Evolutionary conservation across 2,888 invertebrate genomes (phyloP), one percentile per base, ranked within the genome.

Genomic region (Encarsia formosa): DNA sequence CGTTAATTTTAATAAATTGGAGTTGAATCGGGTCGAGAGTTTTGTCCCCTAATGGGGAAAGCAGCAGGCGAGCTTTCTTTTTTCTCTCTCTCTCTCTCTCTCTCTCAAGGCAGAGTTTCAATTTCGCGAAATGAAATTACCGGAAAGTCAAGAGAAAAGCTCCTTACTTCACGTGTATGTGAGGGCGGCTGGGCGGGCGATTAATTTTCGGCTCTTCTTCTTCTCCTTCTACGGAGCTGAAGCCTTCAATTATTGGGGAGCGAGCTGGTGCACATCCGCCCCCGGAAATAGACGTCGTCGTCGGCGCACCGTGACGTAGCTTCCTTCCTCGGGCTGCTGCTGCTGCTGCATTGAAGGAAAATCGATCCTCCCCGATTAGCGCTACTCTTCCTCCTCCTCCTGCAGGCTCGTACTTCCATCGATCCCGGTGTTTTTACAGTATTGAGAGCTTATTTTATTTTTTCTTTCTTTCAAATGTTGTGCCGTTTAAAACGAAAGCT

Each of bases 241-340:
- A 56, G 57, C 48, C 45, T 55, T 53, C 59, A 59, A 61, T 61
- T 61, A 61, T 59, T 55, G 52, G 42, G 43, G 56, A 39, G 45
- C 49, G 45, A 43, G 50, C 29, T 43, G 31, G 43, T 54, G 56
- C 42, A 47, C 53, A 43, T 52, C 41, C 55, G 56, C 56, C 53
- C 49, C 56, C 56, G 61, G 61, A 59, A 61, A 59, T 51, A 52
- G 54, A 38, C 48, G n/a, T n/a, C n/a, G n/a, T n/a, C n/a, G n/a
- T n/a, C 58, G 50, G 57, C 49, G 53, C 38, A 51, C 48, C 59
- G 50, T 56, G 54, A 57, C 60, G 60, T 59, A 52, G 49, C 51
- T 60, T 56, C 57, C 58, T 59, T 57, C 59, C 52, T 16, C 35
- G n/a, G 19, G 23, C 32, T 29, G 18, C 11, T 4, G 16, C 34